phyloP scores from a whole-genome alignment of 2,888 invertebrate species.

The Eurytoma californica region DNA sequence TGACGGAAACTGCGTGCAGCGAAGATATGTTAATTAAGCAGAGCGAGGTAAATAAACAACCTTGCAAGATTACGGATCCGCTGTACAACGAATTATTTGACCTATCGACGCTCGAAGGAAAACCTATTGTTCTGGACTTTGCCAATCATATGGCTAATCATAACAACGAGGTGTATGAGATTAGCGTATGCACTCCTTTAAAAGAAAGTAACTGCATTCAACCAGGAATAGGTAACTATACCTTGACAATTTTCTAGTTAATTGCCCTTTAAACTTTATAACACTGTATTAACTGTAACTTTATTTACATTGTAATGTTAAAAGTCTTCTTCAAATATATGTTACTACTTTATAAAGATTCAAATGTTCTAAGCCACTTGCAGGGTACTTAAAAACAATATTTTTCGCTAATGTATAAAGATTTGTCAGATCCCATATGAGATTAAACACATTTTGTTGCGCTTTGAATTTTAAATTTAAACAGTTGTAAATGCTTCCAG shows the following conservation, averaged over 20 bases:
- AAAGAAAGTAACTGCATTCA: not conserved
- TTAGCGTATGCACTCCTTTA: conserved; percentile 18
- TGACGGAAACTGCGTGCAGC: conserved; percentile 27
- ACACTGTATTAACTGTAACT: too few species aligned
- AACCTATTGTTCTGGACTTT: not conserved
- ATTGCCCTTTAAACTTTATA: too few species aligned
- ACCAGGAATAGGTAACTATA: conserved; percentile 9
- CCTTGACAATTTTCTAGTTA: too few species aligned
- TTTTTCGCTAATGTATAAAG: too few species aligned
- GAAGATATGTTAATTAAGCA: conserved; percentile 7
- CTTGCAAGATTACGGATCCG: conserved; percentile 13
- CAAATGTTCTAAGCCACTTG: too few species aligned
- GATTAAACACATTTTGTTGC: too few species aligned
- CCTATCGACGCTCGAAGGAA: not conserved
- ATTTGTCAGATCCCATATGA: too few species aligned
- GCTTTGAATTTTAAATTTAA: not conserved
- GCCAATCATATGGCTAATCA: too few species aligned
- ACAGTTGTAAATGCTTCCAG: not conserved
- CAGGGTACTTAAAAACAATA: too few species aligned
- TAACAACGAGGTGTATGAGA: not conserved
- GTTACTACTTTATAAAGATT: too few species aligned
- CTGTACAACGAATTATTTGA: conserved; percentile 17
- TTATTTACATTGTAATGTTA: too few species aligned
- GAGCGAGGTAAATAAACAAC: not conserved
- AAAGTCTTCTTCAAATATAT: too few species aligned